A percentile compares a stretch with the other conserved stretches of the same genome.
Evolutionary conservation across 2,888 invertebrate species (phyloP).

Genomic region (Mantis religiosa): DNA sequence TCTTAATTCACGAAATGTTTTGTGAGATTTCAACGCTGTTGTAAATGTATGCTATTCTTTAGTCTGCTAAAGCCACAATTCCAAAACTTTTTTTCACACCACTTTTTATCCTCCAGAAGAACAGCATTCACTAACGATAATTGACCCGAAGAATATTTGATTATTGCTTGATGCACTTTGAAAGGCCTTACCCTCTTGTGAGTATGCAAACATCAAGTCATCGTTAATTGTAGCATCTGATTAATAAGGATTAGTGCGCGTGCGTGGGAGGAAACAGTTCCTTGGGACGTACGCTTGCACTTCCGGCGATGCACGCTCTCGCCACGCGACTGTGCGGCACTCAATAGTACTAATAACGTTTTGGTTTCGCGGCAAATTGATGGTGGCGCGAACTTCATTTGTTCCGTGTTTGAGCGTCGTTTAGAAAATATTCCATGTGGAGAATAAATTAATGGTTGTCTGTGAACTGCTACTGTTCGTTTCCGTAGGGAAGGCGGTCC

Average conservation of each 20-base stretch:
- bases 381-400: not conserved
- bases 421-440: not conserved
- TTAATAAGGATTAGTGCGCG: not conserved
- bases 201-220: not conserved
- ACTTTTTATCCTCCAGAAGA: not conserved
- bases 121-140: not conserved
- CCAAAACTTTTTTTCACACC: too few species aligned
- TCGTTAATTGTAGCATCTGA: not conserved
- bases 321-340: not conserved
- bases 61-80: too few species aligned
- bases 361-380: conserved; percentile 2
- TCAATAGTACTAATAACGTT: not conserved
- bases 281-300: not conserved
- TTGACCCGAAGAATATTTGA: not conserved
- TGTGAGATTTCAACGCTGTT: too few species aligned
- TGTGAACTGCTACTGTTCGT: not conserved
- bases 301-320: not conserved
- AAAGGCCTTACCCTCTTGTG: not conserved
- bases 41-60: too few species aligned
- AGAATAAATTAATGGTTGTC: not conserved
- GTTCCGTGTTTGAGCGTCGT: not conserved
- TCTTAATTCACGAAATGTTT: too few species aligned
- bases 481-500: not conserved
- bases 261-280: not conserved
- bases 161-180: not conserved